A percentile compares a stretch with the other conserved stretches of the same genome.
Conservation (phyloP, 1,140 invertebrate species). For the Rhyzopertha dominica region DNA sequence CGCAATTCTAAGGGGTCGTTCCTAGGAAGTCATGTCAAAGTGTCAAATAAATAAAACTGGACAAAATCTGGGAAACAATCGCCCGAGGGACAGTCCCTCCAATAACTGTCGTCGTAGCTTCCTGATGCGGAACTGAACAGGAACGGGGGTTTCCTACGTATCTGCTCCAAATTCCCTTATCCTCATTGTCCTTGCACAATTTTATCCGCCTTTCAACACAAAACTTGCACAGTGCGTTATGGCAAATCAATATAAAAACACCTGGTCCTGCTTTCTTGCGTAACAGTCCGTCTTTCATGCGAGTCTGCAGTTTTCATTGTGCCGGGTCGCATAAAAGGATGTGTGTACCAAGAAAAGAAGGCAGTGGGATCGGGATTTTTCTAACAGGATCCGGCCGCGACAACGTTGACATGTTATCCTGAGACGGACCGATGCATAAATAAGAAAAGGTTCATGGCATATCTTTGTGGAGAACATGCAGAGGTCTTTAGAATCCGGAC, state of each 20-base stretch:
- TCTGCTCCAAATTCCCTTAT: constrained; percentile 21
- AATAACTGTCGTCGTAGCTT: constrained; percentile 17
- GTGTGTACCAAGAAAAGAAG: constrained; percentile 21
- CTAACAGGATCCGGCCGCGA: not conserved
- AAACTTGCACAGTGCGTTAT: constrained; percentile 24
- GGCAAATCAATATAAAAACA: constrained; percentile 30
- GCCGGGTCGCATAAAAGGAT: constrained; percentile 22
- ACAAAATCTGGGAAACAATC: no score
- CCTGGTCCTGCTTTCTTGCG: constrained; percentile 28
- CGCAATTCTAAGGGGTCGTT: no score
- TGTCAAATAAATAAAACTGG: no score
- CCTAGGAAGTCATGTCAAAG: no score
- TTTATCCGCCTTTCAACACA: constrained; percentile 30
- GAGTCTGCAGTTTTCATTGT: constrained; percentile 26
- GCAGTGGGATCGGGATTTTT: constrained; percentile 7
- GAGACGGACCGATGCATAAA: constrained; percentile 18
- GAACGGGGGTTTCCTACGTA: no score
- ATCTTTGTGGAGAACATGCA: constrained; percentile 22
- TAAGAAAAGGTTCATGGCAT: constrained; percentile 17
- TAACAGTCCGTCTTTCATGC: constrained; percentile 23
- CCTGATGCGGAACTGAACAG: constrained; percentile 17
- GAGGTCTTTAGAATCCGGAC: constrained; percentile 19
- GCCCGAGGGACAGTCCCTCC: no score
- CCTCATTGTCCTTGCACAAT: constrained; percentile 13
- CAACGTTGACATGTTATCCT: constrained; percentile 15